These are phyloP conservation scores for Carcharodon carcharias DNA, from an alignment of 2,797 vertebrate species.

Conservation along the genomic window DNA sequence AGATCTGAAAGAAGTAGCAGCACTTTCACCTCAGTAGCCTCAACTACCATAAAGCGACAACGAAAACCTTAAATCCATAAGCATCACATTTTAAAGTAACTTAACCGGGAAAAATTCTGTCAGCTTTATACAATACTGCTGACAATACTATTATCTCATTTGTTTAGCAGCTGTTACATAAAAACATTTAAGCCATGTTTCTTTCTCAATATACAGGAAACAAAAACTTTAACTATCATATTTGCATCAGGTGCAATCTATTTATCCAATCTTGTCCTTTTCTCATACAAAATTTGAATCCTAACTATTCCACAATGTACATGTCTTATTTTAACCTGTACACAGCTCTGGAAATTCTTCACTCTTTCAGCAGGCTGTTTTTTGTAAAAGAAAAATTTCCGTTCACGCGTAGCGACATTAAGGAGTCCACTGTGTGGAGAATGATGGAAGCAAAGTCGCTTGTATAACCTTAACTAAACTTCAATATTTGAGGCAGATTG, in stretches of 20 bases:
- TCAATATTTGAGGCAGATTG: not conserved
- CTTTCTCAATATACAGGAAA: not conserved
- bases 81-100: not conserved
- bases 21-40: not conserved
- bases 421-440: not conserved
- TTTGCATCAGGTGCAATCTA: not conserved
- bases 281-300: not conserved
- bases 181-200: not conserved
- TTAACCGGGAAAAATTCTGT: not conserved
- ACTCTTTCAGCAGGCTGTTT: not conserved
- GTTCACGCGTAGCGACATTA: not conserved
- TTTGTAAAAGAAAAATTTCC: not conserved
- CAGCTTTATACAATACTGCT: not conserved
- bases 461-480: not conserved
- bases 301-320: not conserved
- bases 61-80: too few relatives aligned
- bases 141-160: not conserved
- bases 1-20: conserved; percentile 1
- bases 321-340: not conserved
- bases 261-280: not conserved
- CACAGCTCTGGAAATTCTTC: not conserved
- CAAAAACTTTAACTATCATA: not conserved
- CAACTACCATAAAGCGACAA: not conserved
- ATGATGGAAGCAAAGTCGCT: not conserved
- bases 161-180: not conserved